Percentiles rank a stretch among this genome's conserved stretches.
phyloP scores from a whole-genome alignment of 2,888 invertebrate genomes.

The Ligdia adustata region DNA sequence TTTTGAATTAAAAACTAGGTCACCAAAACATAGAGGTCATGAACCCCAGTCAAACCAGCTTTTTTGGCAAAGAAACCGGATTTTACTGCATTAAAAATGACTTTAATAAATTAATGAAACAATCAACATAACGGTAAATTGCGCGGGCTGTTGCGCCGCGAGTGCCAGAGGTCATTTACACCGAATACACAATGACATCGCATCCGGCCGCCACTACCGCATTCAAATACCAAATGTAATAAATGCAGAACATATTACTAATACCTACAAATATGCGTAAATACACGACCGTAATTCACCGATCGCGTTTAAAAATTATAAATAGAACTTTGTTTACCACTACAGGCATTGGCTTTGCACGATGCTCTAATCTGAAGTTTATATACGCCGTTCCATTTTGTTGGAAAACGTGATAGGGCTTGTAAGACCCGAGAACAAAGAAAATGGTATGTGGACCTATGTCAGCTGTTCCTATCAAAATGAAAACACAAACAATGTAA shows the following conservation, averaged over 20 bases:
- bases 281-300: constrained; percentile 16
- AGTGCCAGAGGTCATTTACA: constrained; percentile 62
- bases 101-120: constrained; percentile 41
- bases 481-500: constrained; percentile 73
- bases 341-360: background rate
- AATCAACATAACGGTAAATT: constrained; percentile 55
- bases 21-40: background rate
- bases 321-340: constrained; percentile 27
- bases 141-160: constrained; percentile 53
- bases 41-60: background rate
- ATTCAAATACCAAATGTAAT: constrained; percentile 34
- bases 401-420: background rate
- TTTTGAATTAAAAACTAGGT: background rate
- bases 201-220: constrained; percentile 30
- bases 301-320: constrained; percentile 20
- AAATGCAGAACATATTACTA: background rate
- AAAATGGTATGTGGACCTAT: constrained; percentile 42
- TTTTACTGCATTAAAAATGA: constrained; percentile 4
- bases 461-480: constrained; percentile 86
- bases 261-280: background rate
- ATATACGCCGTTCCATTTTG: background rate
- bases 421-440: constrained; percentile 25
- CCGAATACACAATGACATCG: constrained; percentile 53
- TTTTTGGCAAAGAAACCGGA: constrained; percentile 7
- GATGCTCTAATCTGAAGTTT: background rate